Base-by-base conservation (phyloP, 1,140 invertebrate species). In the Drosophila yakuba region DNA sequence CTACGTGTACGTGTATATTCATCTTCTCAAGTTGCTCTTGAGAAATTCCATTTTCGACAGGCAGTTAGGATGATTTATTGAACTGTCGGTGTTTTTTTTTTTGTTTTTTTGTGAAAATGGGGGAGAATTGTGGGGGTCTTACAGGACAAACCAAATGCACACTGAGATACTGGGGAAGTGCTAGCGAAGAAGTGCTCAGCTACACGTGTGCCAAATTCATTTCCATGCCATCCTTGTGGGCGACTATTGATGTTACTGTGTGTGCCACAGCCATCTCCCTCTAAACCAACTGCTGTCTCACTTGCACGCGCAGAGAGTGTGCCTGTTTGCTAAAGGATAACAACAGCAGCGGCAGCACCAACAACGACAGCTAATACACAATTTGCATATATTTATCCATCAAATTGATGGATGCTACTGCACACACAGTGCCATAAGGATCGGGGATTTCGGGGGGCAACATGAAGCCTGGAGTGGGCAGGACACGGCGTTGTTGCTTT, bases 321-420 rank as follows among this genome's bases (percentile, higher is more conserved):
- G 71, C 62, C 52, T 88, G 83, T 89, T 89, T 89, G 85, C 84
- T 78, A 89, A 89, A 89, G 84, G 85, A 89, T 89, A 89, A 89
- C 85, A 89, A 72, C 68, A 71, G 68, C 52, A 68, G 61, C 41
- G 25, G 28, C 36, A 51, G 25, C 41, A 55, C 14, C 38, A 89
- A 86, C 86, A 86, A 80, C 78, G 77, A 82, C 72, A 80, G 90
- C 90, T 91, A 91, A 91, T 91, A 91, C 90, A 91, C 90, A 91
- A 91, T 91, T 91, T 91, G 90, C 90, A 91, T 91, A 91, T 91
- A 91, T 91, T 91, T 91, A 91, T 91, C 90, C 90, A 91, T 91
- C 90, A 91, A 91, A 91, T 91, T 91, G 90, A 91, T 91, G 90
- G 89, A 91, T 91, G 89, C 89, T 89, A 91, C 83, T 88, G 83